Evolutionary conservation across 2,888 invertebrate species (phyloP).

Genomic region (Oithona nana): DNA sequence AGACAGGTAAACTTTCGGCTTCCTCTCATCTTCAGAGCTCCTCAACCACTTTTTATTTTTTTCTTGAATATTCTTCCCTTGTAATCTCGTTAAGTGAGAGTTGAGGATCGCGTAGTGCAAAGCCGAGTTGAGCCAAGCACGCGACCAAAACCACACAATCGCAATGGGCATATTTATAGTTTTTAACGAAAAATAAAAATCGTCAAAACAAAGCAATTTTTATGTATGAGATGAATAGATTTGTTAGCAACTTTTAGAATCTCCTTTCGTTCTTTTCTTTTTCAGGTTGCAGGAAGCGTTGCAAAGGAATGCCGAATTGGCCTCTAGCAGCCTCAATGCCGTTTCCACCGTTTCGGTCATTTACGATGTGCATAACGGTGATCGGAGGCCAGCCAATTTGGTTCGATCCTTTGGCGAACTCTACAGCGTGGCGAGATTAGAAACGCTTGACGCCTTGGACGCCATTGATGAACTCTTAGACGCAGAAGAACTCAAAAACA

Average conservation of each 20-base stretch:
- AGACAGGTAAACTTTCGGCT: slow-evolving; percentile 26
- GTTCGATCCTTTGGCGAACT: slow-evolving; percentile 57
- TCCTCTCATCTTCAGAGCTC: not conserved
- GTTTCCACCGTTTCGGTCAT: not conserved
- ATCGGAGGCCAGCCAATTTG: slow-evolving; percentile 31
- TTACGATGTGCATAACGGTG: slow-evolving; percentile 12
- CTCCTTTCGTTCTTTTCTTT: too few relatives aligned
- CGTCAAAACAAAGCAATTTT: too few relatives aligned
- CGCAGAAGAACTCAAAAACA: slow-evolving; percentile 73
- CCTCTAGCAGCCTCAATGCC: not conserved
- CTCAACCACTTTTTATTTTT: too few relatives aligned
- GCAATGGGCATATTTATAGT: too few relatives aligned
- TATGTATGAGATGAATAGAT: too few relatives aligned
- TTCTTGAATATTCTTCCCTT: too few relatives aligned
- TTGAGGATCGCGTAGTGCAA: too few relatives aligned
- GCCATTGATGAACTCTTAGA: slow-evolving; percentile 57
- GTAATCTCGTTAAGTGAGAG: too few relatives aligned
- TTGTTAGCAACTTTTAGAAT: too few relatives aligned
- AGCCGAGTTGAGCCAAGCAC: too few relatives aligned
- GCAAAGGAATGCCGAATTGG: not conserved
- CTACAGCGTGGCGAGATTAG: slow-evolving; percentile 63
- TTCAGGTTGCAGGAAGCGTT: not conserved
- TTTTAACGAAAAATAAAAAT: too few relatives aligned
- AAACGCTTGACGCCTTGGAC: slow-evolving; percentile 66
- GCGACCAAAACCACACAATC: too few relatives aligned